phyloP scores from a whole-genome alignment of 2,113 vertebrate genomes.

The Clarias magur region DNA sequence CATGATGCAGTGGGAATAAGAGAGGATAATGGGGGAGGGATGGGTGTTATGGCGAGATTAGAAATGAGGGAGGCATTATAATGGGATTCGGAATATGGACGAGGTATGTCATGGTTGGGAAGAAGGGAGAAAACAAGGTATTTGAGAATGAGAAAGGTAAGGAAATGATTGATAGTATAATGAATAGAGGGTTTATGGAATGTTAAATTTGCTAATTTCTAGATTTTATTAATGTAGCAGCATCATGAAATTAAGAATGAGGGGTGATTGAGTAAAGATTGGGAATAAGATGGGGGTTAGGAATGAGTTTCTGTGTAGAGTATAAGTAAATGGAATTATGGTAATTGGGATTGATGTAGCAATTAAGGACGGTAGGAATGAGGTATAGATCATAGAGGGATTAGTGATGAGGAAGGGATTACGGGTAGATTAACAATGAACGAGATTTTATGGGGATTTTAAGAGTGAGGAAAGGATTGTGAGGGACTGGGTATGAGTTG shows the following conservation, averaged over 20 bases:
- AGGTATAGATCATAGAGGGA: not conserved
- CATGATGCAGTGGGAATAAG: not conserved
- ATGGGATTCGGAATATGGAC: not conserved
- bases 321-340: too few relatives aligned
- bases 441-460: not conserved
- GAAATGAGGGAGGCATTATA: not conserved
- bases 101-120: not conserved
- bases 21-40: not conserved
- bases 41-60: not conserved
- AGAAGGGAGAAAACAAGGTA: not conserved
- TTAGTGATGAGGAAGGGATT: not conserved
- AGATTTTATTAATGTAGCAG: not conserved
- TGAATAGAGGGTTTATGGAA: too few relatives aligned
- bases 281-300: not conserved
- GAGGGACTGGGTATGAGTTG: not conserved
- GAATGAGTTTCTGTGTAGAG: not conserved
- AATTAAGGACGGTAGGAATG: not conserved
- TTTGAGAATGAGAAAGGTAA: not conserved
- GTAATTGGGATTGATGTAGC: too few relatives aligned
- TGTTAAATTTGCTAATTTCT: too few relatives aligned
- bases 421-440: not conserved
- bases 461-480: not conserved
- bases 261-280: not conserved
- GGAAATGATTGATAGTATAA: not conserved
- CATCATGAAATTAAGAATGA: not conserved